These are phyloP conservation scores for Perithous albicinctus DNA, from an alignment of 2,888 invertebrate species.

Conservation along the genomic window DNA sequence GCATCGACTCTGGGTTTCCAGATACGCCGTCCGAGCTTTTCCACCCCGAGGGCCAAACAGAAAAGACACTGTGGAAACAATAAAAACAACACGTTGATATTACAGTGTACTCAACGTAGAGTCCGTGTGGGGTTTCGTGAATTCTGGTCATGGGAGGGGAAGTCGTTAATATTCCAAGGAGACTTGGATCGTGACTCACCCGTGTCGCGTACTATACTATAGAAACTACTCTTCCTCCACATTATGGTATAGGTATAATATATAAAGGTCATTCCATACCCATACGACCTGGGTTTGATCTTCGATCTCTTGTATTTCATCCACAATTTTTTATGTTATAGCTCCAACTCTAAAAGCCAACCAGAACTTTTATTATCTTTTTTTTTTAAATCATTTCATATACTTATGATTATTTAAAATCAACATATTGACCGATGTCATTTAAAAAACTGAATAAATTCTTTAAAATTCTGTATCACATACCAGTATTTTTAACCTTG, in stretches of 20 bases:
- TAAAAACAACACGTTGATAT: constrained; percentile 53
- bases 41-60: neutral
- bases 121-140: constrained; percentile 50
- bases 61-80: constrained; percentile 13
- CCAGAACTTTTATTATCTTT: too few species aligned
- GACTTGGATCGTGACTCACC: constrained; percentile 64
- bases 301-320: too few species aligned
- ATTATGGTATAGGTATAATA: neutral
- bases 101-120: constrained; percentile 29
- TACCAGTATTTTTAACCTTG: too few species aligned
- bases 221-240: constrained; percentile 12
- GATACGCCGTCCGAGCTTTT: constrained; percentile 41
- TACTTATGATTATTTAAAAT: too few species aligned
- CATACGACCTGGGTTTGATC: too few species aligned
- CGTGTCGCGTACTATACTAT: constrained; percentile 48
- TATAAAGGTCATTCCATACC: too few species aligned
- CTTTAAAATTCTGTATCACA: too few species aligned
- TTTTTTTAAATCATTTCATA: too few species aligned
- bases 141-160: constrained; percentile 55
- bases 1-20: constrained; percentile 15
- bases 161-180: constrained; percentile 65
- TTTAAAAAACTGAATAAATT: too few species aligned
- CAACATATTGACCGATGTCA: too few species aligned
- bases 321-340: too few species aligned
- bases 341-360: too few species aligned